phyloP scores from a whole-genome alignment of 2,797 vertebrate species.

The Apogon hyalosoma region DNA sequence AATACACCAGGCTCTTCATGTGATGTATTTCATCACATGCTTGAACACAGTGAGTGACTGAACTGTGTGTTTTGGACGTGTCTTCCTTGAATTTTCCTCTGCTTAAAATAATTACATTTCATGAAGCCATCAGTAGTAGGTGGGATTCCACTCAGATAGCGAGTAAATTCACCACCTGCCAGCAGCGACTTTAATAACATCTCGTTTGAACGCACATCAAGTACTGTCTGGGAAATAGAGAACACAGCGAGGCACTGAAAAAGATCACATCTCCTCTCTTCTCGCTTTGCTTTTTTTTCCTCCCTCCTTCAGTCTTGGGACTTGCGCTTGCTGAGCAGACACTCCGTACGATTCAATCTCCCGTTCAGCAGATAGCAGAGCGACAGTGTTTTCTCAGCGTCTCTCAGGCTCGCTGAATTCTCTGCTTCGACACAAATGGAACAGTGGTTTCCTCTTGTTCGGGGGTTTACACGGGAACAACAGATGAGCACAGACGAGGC shows the following conservation, averaged over 20 bases:
- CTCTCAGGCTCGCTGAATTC: background rate
- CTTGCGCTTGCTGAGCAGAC: constrained; percentile 14
- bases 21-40: constrained; percentile 64
- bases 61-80: constrained; percentile 4
- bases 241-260: constrained; percentile 40
- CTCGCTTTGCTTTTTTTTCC: constrained; percentile 4
- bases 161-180: constrained; percentile 22
- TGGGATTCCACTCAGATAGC: constrained; percentile 13
- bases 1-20: constrained; percentile 37
- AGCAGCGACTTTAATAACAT: constrained; percentile 41
- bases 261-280: constrained; percentile 38
- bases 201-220: constrained; percentile 36
- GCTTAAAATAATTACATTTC: constrained; percentile 57
- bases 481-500: background rate
- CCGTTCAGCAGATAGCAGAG: constrained; percentile 13
- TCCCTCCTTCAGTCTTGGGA: constrained; percentile 6
- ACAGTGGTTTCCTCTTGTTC: background rate
- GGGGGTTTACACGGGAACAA: background rate
- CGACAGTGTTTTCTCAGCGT: constrained; percentile 1
- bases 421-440: background rate
- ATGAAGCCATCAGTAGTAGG: constrained; percentile 38
- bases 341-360: constrained; percentile 17
- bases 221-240: constrained; percentile 29
- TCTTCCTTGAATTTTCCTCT: background rate
- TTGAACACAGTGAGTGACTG: constrained; percentile 39